phyloP scores from a whole-genome alignment of 2,797 vertebrate species.

The Enteromius thamalakanensis region DNA sequence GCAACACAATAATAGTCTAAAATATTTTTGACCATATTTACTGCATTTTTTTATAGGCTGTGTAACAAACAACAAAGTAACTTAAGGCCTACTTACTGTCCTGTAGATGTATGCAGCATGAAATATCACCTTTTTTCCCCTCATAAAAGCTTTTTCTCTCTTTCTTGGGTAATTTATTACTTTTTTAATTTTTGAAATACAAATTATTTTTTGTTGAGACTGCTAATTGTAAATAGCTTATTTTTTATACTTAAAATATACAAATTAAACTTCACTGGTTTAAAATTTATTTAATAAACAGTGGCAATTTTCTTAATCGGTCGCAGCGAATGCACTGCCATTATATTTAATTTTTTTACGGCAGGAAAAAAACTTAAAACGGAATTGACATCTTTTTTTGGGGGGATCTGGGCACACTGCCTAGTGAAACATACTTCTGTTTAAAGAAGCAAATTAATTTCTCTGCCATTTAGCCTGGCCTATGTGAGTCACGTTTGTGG shows the following conservation, averaged over 20 bases:
- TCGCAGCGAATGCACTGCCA: slow-evolving; percentile 28
- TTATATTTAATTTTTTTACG: slow-evolving; percentile 40
- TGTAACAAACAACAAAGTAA: slow-evolving; percentile 6
- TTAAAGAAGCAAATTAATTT: slow-evolving; percentile 57
- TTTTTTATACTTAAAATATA: neutral
- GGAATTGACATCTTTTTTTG: slow-evolving; percentile 16
- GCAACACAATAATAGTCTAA: neutral
- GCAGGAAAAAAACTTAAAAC: slow-evolving; percentile 4
- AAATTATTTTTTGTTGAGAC: neutral
- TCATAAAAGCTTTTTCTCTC: neutral
- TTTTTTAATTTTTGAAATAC: neutral
- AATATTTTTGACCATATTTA: neutral
- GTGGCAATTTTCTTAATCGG: slow-evolving; percentile 18
- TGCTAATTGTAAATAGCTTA: neutral
- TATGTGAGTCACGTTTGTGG: slow-evolving; percentile 48
- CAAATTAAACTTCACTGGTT: neutral
- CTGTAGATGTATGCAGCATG: neutral
- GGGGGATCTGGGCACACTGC: slow-evolving; percentile 57
- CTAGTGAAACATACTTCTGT: slow-evolving; percentile 60
- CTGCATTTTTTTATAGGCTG: neutral
- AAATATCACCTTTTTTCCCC: neutral
- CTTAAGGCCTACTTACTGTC: neutral
- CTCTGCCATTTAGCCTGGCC: slow-evolving; percentile 57
- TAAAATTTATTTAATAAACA: slow-evolving; percentile 40
- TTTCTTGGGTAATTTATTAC: neutral